These are phyloP conservation scores for Ornithoptera alexandrae DNA, from an alignment of 2,888 invertebrate species.

Conservation along the genomic window DNA sequence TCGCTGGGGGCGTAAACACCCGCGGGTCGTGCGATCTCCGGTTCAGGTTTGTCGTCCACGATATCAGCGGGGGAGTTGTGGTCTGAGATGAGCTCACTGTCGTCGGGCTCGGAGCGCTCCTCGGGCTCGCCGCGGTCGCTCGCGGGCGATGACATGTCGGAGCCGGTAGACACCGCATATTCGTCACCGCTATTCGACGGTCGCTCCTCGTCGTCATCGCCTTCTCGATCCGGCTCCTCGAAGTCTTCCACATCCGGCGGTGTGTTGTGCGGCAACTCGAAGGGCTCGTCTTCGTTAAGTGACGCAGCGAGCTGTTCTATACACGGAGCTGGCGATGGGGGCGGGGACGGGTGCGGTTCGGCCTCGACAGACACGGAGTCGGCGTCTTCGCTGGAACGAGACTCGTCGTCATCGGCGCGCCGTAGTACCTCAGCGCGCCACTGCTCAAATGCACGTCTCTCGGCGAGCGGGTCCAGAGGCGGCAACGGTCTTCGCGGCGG, in stretches of 20 bases:
- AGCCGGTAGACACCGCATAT: conserved; percentile 45
- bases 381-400: conserved; percentile 54
- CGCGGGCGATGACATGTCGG: conserved; percentile 44
- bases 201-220: conserved; percentile 40
- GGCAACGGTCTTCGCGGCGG: conserved; percentile 43
- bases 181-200: conserved; percentile 42
- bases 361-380: conserved; percentile 35
- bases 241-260: conserved; percentile 44
- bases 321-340: background rate
- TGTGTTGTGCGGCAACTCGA: conserved; percentile 43
- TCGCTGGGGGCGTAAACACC: conserved; percentile 29
- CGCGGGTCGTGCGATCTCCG: conserved; percentile 24
- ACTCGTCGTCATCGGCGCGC: conserved; percentile 46
- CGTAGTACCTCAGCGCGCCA: conserved; percentile 61
- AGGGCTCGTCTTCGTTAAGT: conserved; percentile 47
- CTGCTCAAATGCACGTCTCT: conserved; percentile 62
- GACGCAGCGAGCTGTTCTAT: conserved; percentile 36
- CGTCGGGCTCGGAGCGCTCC: conserved; percentile 35
- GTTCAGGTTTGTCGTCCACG: conserved; percentile 15
- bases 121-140: conserved; percentile 38
- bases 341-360: conserved; percentile 32
- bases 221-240: conserved; percentile 44
- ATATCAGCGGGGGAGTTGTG: conserved; percentile 27
- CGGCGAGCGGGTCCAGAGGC: conserved; percentile 50
- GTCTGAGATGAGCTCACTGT: conserved; percentile 33